Evolutionary conservation across 2,888 invertebrate genomes (phyloP), one percentile per base, ranked within the genome.

Genomic region (Sarcophaga caerulescens): DNA sequence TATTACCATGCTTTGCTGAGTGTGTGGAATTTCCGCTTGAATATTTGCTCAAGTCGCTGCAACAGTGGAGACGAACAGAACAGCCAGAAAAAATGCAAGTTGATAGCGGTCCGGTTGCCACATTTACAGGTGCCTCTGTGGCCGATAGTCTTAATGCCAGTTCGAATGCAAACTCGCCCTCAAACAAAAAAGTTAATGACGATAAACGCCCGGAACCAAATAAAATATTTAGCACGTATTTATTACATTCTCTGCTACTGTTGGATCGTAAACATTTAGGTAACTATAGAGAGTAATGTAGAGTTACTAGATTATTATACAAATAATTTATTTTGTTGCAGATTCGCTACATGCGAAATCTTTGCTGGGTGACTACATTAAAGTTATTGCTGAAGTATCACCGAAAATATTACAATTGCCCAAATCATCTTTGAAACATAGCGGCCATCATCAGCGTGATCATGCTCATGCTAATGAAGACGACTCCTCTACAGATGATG

Each of bases 1-100:
- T 97, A 57, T 93, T 97, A 88, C 97, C 97, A 17, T 95, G 95
- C 10, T 91, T 97, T 83, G 94, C 95, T 2, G 93, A 93, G 2
- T 90, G 89, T 69, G 89, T 90, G 0, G 93, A 93, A 81, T 95
- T 95, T 89, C 95, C 95, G 0, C 95, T 94, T 89, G 90, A 93
- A 1, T 90, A 94, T 44, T 90, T 95, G 0, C 88, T 95, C 66
- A 92, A 92, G 59, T 93, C 94, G 80, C 88, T 95, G 62, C 93
- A 94, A 52, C 87, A 65, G 60, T 70, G 74, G n/a, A 85, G 80
- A 59, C 80, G 68, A 0, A 60, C 83, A 19, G 60, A 83, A 14
- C 90, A 93, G 8, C 62, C 52, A 0, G 89, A 87, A 14, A 88
- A 84, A 82, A 89, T 88, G 88, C 89, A 88, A 84, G 88, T 89